Percentiles rank a stretch among this genome's conserved stretches.
These are phyloP conservation scores for Pitta sordida DNA, from an alignment of 2,113 vertebrate genomes.

Conservation along the genomic window DNA sequence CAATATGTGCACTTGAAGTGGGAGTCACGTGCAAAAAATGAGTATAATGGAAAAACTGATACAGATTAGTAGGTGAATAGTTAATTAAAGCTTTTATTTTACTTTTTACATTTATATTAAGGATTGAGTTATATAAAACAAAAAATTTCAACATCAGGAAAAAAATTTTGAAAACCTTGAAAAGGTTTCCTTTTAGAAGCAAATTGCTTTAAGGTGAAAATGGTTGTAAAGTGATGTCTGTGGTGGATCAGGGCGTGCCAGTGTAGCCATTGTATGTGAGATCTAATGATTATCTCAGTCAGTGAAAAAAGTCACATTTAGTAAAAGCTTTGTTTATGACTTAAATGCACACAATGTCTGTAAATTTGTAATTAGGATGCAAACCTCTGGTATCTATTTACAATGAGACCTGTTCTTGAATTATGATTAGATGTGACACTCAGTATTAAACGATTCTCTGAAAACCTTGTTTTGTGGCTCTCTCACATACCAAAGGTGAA, in stretches of 20 bases:
- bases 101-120: background rate
- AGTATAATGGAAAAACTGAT: background rate
- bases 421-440: slow-evolving; percentile 29
- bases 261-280: background rate
- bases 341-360: slow-evolving; percentile 32
- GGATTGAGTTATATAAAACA: background rate
- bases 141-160: background rate
- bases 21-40: background rate
- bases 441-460: slow-evolving; percentile 21
- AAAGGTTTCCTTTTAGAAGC: slow-evolving; percentile 2
- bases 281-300: background rate
- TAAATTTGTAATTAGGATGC: slow-evolving; percentile 59
- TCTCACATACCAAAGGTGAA: slow-evolving; percentile 39
- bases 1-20: slow-evolving; percentile 10
- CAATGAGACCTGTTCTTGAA: slow-evolving; percentile 41
- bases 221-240: background rate
- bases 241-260: background rate
- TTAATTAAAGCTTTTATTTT: slow-evolving; percentile 17
- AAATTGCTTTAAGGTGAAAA: background rate
- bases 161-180: background rate
- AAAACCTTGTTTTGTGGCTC: slow-evolving; percentile 41
- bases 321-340: slow-evolving; percentile 48
- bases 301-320: slow-evolving; percentile 54
- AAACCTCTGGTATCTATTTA: slow-evolving; percentile 42
- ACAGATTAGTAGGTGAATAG: background rate